Base-by-base conservation (phyloP, 2,797 vertebrate genomes). In the Mus caroli region DNA sequence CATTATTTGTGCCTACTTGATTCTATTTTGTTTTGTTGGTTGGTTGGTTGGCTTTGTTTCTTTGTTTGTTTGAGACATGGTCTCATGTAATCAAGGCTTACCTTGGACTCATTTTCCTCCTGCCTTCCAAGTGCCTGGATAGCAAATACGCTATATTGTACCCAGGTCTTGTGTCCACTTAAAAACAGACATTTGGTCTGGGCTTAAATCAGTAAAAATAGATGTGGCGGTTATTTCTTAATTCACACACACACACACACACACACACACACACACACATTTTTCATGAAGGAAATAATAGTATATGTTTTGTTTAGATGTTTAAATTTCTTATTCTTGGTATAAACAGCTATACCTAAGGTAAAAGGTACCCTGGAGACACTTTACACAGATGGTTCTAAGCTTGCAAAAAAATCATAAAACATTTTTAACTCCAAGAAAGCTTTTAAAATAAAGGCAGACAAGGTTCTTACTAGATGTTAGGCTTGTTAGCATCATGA, bases 381-480 rank as follows among this genome's bases (percentile, higher is more conserved):
- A 91, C 17, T 58, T 91, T 95, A 73, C 43, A 12, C 17, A 93
- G 24, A 64, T 58, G 31, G 24, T 43, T 91, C 37, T 78, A 82
- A 92, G 76, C 43, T 95, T 94, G 78, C 50, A 88, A 90, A 93
- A 93, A 78, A 6, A 60, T 50, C 46, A 96, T 4, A 89, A 43
- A 91, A 86, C 56, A 92, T 56, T 90, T 13, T 93, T 93, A 94
- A 34, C 31, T 83, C 19, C 14, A n/a, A 90, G 52, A 94, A 94
- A 89, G 12, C 40, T 15, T 94, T 73, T 54, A 52, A 95, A 96
- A 80, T 80, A 43, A 96, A 89, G 78, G 90, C 11, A 95, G 34
- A 92, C 10, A 87, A 92, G 76, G 34, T 62, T 93, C 37, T 80
- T 91, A 62, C 28, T 84, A 89, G 56, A 56, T 87, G 13, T 79